Percentiles rank a stretch among this genome's conserved stretches.
phyloP scores from a whole-genome alignment of 2,797 vertebrate genomes.

The Darevskia mixta region DNA sequence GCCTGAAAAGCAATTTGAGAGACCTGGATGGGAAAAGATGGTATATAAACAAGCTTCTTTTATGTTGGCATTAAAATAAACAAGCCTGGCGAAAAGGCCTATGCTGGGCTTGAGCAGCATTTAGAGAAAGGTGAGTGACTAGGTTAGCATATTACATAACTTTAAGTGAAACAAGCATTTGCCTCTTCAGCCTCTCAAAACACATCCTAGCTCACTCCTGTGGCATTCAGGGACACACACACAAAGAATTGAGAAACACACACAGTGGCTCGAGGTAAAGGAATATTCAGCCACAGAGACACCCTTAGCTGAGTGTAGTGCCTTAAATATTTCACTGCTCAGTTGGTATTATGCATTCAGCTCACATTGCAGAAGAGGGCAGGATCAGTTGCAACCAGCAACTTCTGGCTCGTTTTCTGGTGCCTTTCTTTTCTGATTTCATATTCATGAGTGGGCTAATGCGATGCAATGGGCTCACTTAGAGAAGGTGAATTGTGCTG shows the following conservation, averaged over 20 bases:
- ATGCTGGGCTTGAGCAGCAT: neutral
- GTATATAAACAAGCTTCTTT: neutral
- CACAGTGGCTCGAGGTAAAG: neutral
- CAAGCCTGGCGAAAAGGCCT: neutral
- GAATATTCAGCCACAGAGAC: neutral
- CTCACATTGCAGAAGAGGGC: no score
- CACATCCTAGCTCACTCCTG: neutral
- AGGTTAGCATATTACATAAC: neutral
- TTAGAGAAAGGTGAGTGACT: neutral
- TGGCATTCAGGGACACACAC: neutral
- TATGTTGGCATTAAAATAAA: neutral
- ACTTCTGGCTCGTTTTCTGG: neutral
- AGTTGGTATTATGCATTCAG: slow-evolving; percentile 4
- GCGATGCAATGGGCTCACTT: neutral
- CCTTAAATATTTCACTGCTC: slow-evolving; percentile 22
- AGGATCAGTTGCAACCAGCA: neutral
- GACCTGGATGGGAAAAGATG: neutral
- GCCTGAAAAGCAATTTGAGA: neutral
- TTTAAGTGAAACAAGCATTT: neutral
- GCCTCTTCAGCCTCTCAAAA: neutral
- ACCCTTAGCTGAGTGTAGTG: neutral
- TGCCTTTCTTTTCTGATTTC: neutral
- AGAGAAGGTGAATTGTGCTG: neutral
- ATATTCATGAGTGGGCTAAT: neutral
- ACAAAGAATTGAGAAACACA: neutral